Conservation (phyloP, 1,140 invertebrate species). For the Eubasilissa regina region DNA sequence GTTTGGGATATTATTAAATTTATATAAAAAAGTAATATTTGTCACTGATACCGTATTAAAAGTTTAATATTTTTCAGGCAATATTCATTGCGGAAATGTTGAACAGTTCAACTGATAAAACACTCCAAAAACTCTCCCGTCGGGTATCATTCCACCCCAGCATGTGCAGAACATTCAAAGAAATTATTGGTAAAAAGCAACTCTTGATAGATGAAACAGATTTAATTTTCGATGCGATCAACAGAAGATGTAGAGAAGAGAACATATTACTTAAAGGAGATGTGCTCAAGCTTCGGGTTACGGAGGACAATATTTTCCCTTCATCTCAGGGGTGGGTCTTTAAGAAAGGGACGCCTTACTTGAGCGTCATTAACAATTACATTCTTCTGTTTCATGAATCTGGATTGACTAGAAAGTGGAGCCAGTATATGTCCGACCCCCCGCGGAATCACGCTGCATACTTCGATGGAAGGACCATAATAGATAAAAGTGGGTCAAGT, state of each 20-base stretch:
- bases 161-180: neutral
- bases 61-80: neutral
- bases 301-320: conserved; percentile 5
- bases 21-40: no score
- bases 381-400: neutral
- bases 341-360: conserved; percentile 5
- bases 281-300: neutral
- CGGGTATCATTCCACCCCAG: neutral
- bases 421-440: neutral
- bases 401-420: conserved; percentile 23
- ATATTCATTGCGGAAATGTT: conserved; percentile 6
- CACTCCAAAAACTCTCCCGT: neutral
- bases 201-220: conserved; percentile 13
- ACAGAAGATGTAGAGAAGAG: neutral
- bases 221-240: neutral
- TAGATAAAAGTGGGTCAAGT: neutral
- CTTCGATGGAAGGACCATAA: conserved; percentile 13
- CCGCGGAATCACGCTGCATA: neutral
- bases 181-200: conserved; percentile 15
- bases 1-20: no score
- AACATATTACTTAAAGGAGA: neutral
- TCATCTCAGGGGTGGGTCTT: neutral
- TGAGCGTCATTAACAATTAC: neutral
- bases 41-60: no score
- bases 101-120: conserved; percentile 12